A percentile compares a stretch with the other conserved stretches of the same genome.
Conservation (phyloP, 2,888 invertebrate species). For the Ferrisia virgata region DNA sequence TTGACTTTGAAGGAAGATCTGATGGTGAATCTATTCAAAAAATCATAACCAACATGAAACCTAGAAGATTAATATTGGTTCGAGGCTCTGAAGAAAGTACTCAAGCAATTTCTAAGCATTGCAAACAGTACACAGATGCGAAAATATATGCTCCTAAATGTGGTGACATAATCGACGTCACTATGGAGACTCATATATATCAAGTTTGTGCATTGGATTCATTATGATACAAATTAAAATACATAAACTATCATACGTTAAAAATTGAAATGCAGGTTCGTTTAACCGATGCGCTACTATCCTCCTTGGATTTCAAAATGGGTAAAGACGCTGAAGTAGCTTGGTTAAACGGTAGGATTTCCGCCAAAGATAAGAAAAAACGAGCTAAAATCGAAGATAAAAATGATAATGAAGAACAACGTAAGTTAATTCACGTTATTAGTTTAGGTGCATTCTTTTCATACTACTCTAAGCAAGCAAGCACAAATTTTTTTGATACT, state of each 20-base stretch:
- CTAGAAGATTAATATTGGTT: slow-evolving; percentile 75
- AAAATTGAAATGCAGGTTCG: too few relatives aligned
- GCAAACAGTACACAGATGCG: slow-evolving; percentile 62
- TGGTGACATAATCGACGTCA: slow-evolving; percentile 88
- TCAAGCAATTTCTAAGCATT: slow-evolving; percentile 64
- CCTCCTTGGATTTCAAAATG: slow-evolving; percentile 78
- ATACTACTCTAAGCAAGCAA: too few relatives aligned
- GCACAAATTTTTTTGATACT: too few relatives aligned
- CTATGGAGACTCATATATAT: slow-evolving; percentile 96
- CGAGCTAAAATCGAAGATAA: slow-evolving; percentile 29
- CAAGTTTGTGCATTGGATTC: slow-evolving; percentile 62
- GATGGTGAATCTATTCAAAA: slow-evolving; percentile 80
- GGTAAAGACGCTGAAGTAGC: slow-evolving; percentile 83
- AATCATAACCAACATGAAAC: slow-evolving; percentile 75
- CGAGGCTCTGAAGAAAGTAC: slow-evolving; percentile 71
- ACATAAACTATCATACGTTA: too few relatives aligned
- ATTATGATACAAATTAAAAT: too few relatives aligned
- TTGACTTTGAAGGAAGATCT: slow-evolving; percentile 94
- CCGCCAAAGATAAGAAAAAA: slow-evolving; percentile 15
- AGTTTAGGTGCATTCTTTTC: too few relatives aligned
- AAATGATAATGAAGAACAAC: background rate
- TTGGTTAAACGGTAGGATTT: slow-evolving; percentile 75
- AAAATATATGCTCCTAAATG: slow-evolving; percentile 76
- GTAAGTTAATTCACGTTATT: too few relatives aligned
- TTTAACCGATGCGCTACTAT: slow-evolving; percentile 85